Base-by-base conservation (phyloP, 2,113 vertebrate genomes). In the Oceanites oceanicus region DNA sequence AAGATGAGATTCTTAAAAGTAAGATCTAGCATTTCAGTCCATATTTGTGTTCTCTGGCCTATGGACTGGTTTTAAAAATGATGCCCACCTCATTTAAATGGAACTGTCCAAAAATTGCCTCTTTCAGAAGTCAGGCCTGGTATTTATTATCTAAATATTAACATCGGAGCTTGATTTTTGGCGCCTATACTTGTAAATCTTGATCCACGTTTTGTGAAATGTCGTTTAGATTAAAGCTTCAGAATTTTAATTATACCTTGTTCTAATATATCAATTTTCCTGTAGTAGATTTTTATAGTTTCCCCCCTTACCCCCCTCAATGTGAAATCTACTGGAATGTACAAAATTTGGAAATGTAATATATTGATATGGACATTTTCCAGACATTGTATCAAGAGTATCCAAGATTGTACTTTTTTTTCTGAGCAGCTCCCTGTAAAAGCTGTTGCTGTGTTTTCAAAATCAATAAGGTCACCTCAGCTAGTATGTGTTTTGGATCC, bases 391-490 rank as follows among this genome's bases (percentile, higher is more conserved):
- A 45, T 71, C 32, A 84, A 90, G 96, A 86, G 4, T n/a, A 42
- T 42, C 50, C 29, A 56, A 45, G 86, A 38, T 82, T 16, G 66
- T 63, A 16, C 53, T 88, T 36, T 7, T 52, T 52, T 44, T 91
- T 92, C 86, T 76, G 22, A 93, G 15, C 15, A 62, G 7, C 20
- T 91, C 23, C 15, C 32, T 82, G 11, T 62, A 42, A 84, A 67
- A 80, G 67, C 9, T 29, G 38, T 62, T 94, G 26, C 49, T 90
- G 42, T 74, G 42, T 90, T 92, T 77, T 91, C 49, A 72, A 70
- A 95, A 94, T 94, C 93, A 95, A 47, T 94, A 83, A 83, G 86
- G 72, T 84, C 55, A 92, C 19, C n/a, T 42, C 81, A 79, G 21
- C 11, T 42, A 58, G 30, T 25, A 49, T 32, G 44, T 65, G 36